A percentile compares a stretch with the other conserved stretches of the same genome.
Evolutionary conservation across 2,888 invertebrate species (phyloP).

Genomic region (Metellina segmentata): DNA sequence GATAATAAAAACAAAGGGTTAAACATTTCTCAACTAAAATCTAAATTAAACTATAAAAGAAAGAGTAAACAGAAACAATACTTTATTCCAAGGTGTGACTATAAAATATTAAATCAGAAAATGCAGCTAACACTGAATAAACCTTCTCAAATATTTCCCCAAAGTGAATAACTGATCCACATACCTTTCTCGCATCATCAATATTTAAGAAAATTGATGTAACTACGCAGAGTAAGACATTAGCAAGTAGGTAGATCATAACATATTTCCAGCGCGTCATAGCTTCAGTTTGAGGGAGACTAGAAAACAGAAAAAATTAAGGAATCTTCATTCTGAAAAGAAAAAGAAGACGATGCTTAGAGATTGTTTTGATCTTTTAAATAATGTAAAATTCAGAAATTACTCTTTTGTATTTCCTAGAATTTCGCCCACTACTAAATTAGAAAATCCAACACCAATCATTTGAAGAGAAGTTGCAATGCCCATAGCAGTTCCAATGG

Average conservation of each 20-base stretch:
- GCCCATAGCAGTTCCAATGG: conserved; percentile 82
- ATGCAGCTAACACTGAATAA: no score
- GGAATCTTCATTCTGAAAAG: neutral
- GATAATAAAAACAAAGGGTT: no score
- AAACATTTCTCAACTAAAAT: no score
- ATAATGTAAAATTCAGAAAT: conserved; percentile 14
- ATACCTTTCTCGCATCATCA: conserved; percentile 80
- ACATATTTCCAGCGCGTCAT: conserved; percentile 81
- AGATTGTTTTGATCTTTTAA: neutral
- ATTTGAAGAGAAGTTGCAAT: conserved; percentile 81
- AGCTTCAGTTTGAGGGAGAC: conserved; percentile 75
- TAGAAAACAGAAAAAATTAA: neutral
- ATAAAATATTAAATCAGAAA: no score
- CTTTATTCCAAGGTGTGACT: no score
- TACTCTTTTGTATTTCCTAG: conserved; percentile 79
- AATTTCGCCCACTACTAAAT: conserved; percentile 81
- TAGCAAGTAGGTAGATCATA: conserved; percentile 81
- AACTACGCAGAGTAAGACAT: conserved; percentile 80
- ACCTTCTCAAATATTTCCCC: no score
- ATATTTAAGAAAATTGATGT: conserved; percentile 79
- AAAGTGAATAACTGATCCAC: conserved; percentile 17
- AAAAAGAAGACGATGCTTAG: neutral
- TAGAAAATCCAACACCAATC: conserved; percentile 82
- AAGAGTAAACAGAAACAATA: neutral
- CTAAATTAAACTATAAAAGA: neutral